Percentiles rank a stretch among this genome's conserved stretches.
phyloP scores from a whole-genome alignment of 2,888 invertebrate genomes.

The Eilema depressum region DNA sequence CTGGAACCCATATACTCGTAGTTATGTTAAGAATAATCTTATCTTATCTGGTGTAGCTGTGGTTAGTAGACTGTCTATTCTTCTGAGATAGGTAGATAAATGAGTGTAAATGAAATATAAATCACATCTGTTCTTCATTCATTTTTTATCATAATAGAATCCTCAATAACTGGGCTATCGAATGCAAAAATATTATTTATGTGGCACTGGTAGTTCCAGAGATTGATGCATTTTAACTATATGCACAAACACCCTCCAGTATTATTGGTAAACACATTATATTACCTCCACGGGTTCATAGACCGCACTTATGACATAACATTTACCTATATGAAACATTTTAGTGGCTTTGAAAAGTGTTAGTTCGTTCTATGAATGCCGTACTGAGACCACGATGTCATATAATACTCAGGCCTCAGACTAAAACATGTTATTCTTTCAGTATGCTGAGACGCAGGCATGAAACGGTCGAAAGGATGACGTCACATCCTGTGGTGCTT shows the following conservation, averaged over 20 bases:
- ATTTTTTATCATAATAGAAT: no score
- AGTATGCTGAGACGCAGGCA: slow-evolving; percentile 24
- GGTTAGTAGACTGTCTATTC: no score
- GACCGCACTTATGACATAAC: neutral
- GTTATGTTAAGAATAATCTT: no score
- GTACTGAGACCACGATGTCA: neutral
- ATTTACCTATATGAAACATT: neutral
- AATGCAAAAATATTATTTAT: no score
- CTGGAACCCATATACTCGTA: no score
- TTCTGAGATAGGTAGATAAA: no score
- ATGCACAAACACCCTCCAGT: neutral
- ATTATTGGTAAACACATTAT: neutral
- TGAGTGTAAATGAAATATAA: no score
- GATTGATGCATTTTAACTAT: neutral
- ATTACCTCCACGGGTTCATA: neutral
- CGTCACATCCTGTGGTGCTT: slow-evolving; percentile 50
- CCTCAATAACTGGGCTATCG: no score
- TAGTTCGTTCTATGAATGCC: neutral
- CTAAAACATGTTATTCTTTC: slow-evolving; percentile 1
- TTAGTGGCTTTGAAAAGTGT: neutral
- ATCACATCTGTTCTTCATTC: no score
- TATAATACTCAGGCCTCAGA: neutral
- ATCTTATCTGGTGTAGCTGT: no score
- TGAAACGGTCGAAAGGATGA: slow-evolving; percentile 46
- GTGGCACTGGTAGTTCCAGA: neutral